Evolutionary conservation across 1,140 invertebrate species (phyloP), one percentile per base, ranked within the genome.

Genomic region (Aphaenogaster ashmeadi): DNA sequence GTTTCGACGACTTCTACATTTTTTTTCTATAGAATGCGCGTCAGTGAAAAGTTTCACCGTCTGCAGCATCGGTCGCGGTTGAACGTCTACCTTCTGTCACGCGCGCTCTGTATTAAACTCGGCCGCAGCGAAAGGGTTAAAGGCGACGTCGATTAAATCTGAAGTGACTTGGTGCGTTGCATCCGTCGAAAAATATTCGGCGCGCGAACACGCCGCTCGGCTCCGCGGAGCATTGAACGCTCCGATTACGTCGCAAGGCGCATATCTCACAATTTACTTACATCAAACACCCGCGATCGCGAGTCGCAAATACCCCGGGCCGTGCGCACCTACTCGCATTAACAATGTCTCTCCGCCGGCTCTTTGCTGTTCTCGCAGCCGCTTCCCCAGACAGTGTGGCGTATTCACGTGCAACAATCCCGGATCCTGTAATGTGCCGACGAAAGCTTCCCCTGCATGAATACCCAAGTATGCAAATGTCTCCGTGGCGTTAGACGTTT

Each of bases 401-500:
- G 89, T 90, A 90, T 88, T 91, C 90, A 84, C 54, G 78, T 81
- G 85, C 79, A 91, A 91, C 90, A 91, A 92, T 91, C 86, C 83
- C 78, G 78, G 90, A 91, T 92, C 88, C 79, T 91, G 88, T 91
- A 92, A 92, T 92, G 91, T 89, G 81, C 72, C 67, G 78, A 80
- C 69, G 91, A 91, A 92, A 91, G 91, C 91, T 92, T 92, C 88
- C 88, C 74, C 79, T 89, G 87, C 91, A 91, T 91, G 91, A 92
- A 92, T 91, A 92, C 86, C 78, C 88, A 90, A 92, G 86, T 92
- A 92, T 92, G 91, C 91, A 92, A 92, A 92, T 92, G 78, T 83
- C 90, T 66, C 72, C 56, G 71, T 56, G 79, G 50, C 85, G 90
- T 90, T 91, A 91, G 91, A 91, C 88, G 90, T 86, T 87, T 85